phyloP scores from a whole-genome alignment of 2,113 vertebrate species.

The Noturus placidus region DNA sequence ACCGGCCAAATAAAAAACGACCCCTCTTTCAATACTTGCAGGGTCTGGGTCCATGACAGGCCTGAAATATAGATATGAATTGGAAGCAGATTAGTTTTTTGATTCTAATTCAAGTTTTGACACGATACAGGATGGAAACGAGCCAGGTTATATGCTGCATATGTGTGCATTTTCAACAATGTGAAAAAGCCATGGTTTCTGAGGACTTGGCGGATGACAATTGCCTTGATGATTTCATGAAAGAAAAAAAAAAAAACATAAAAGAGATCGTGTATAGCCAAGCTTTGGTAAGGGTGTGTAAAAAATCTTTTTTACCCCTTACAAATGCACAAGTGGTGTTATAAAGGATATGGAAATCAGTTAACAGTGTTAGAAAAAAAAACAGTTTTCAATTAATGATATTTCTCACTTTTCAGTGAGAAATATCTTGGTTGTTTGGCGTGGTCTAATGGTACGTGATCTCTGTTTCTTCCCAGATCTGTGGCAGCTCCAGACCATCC shows the following conservation, averaged over 20 bases:
- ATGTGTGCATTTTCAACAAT: slow-evolving; percentile 68
- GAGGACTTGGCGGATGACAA: not conserved
- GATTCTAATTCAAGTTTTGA: slow-evolving; percentile 94
- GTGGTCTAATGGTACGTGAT: not conserved
- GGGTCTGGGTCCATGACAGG: slow-evolving; percentile 82
- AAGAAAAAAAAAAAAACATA: not conserved
- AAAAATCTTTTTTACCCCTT: not conserved
- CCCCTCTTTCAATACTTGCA: slow-evolving; percentile 81
- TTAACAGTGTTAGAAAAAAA: not conserved
- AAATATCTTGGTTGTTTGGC: slow-evolving; percentile 25
- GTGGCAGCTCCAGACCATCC: slow-evolving; percentile 69
- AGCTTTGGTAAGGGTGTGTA: not conserved
- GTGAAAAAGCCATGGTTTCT: slow-evolving; percentile 37
- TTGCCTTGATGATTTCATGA: not conserved
- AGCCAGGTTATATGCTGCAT: slow-evolving; percentile 32
- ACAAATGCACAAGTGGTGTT: not conserved
- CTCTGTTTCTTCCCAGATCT: slow-evolving; percentile 63
- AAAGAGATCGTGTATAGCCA: not conserved
- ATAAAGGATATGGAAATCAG: not conserved
- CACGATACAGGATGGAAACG: slow-evolving; percentile 77
- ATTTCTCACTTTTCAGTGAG: no score
- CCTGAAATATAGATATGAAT: slow-evolving; percentile 98
- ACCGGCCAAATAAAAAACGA: slow-evolving; percentile 94
- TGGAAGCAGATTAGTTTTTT: slow-evolving; percentile 95
- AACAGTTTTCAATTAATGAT: not conserved